Percentiles rank a stretch among this genome's conserved stretches.
Evolutionary conservation across 2,888 invertebrate species (phyloP).

Genomic region (Crossocerus cetratus): DNA sequence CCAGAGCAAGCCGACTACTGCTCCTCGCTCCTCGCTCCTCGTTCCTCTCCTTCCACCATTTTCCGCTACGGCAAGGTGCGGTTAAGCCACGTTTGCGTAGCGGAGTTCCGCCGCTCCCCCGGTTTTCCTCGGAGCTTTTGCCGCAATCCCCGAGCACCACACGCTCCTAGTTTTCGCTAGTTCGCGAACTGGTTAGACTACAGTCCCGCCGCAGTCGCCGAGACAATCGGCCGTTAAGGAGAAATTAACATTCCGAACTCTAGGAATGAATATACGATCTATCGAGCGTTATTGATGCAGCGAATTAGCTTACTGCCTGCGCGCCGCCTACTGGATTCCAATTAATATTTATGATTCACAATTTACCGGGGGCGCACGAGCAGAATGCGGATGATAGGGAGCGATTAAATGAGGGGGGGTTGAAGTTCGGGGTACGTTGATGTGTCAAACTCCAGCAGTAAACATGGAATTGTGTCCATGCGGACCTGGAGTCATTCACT

Average conservation of each 20-base stretch:
- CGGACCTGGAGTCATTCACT: conserved; percentile 34
- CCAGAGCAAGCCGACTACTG: conserved; percentile 4
- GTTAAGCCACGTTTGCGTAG: conserved; percentile 72
- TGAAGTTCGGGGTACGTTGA: conserved; percentile 64
- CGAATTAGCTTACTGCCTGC: no score
- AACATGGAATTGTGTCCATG: conserved; percentile 68
- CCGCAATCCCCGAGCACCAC: conserved; percentile 44
- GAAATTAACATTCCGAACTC: conserved; percentile 35
- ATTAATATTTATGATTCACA: not conserved
- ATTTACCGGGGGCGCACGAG: conserved; percentile 23
- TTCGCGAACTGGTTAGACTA: conserved; percentile 45
- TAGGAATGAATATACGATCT: no score
- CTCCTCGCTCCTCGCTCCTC: conserved; percentile 17
- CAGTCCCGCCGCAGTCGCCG: conserved; percentile 30
- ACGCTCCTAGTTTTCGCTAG: conserved; percentile 46
- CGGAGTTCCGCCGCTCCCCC: conserved; percentile 65
- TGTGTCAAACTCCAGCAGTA: conserved; percentile 70
- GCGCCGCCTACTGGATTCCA: not conserved
- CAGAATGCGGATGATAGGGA: conserved; percentile 49
- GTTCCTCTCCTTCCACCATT: conserved; percentile 21
- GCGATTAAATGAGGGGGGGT: conserved; percentile 64
- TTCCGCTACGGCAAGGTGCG: conserved; percentile 49
- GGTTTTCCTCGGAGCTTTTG: conserved; percentile 54
- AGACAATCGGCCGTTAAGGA: conserved; percentile 24
- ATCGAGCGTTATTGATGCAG: no score